Percentiles rank a stretch among this genome's conserved stretches.
Evolutionary conservation across 2,888 invertebrate species (phyloP).

Genomic region (Amiota mariae): DNA sequence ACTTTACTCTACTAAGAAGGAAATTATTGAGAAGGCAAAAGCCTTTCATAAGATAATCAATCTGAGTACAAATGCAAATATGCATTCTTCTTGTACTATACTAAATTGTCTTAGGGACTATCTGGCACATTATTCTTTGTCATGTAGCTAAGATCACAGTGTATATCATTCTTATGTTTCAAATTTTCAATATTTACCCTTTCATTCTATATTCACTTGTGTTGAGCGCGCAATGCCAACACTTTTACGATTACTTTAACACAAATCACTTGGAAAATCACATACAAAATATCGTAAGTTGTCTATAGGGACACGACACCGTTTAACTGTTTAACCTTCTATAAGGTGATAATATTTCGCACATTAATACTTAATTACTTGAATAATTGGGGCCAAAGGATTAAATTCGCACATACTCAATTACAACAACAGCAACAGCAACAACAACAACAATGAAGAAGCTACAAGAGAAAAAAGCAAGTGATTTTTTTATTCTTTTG

Average conservation of each 20-base stretch:
- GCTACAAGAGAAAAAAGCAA: conserved; percentile 4
- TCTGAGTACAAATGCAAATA: no score
- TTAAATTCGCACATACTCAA: conserved; percentile 61
- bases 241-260: conserved; percentile 39
- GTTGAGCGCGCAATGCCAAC: conserved; percentile 39
- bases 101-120: no score
- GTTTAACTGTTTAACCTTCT: conserved; percentile 50
- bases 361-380: conserved; percentile 72
- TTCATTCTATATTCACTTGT: no score
- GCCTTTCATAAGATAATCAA: no score
- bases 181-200: no score
- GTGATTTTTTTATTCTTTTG: not conserved
- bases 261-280: conserved; percentile 70
- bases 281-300: conserved; percentile 35
- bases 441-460: conserved; percentile 39
- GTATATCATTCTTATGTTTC: no score
- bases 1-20: no score
- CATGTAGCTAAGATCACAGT: no score
- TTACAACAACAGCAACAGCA: conserved; percentile 32
- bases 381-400: conserved; percentile 71
- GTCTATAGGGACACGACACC: not conserved
- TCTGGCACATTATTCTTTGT: no score
- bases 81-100: no score
- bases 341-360: conserved; percentile 70
- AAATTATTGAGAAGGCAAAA: no score